Evolutionary conservation across 1,140 invertebrate species (phyloP), one percentile per base, ranked within the genome.

Genomic region (Bombus cullumanus): DNA sequence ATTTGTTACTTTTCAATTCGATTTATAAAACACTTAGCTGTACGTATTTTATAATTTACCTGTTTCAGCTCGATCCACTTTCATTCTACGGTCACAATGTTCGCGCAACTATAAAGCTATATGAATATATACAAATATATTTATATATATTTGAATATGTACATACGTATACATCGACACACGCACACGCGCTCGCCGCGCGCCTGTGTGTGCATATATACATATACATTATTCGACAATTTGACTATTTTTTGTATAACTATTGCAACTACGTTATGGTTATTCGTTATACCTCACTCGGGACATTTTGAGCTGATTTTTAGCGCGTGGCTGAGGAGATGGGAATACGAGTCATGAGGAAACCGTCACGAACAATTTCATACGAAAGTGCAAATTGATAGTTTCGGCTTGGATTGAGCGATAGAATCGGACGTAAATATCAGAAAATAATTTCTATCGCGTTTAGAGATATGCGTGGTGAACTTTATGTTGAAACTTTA

Each of bases 321-420:
- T 94, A 88, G 89, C 92, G 91, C 90, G 92, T 94, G 94, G 92
- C 90, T 93, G 94, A 95, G 94, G 93, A 94, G 94, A 93, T 90
- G 34, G 34, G 28, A 47, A 18, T 41, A 37, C 47, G 31, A 75
- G 47, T 53, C 5, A 69, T n/a, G 25, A n/a, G 25, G 25, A 22
- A 80, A 41, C 10, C 2, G 4, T 37, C 1, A n/a, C 34, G 15
- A 15, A n/a, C 69, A 8, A 13, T n/a, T 41, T 41, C 25, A n/a
- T 72, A 15, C 13, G 13, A 72, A 72, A 41, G 37, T 72, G 28
- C 39, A n/a, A n/a, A n/a, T 72, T 43, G 69, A 3, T 41, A 39
- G 37, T 68, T 68, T 68, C 31, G 15, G 31, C 22, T 34, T 34
- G 18, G 34, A 68, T 68, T 3, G 1, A 22, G 18, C 47, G 25